phyloP scores from a whole-genome alignment of 2,888 invertebrate genomes.

The Polyploca ridens region DNA sequence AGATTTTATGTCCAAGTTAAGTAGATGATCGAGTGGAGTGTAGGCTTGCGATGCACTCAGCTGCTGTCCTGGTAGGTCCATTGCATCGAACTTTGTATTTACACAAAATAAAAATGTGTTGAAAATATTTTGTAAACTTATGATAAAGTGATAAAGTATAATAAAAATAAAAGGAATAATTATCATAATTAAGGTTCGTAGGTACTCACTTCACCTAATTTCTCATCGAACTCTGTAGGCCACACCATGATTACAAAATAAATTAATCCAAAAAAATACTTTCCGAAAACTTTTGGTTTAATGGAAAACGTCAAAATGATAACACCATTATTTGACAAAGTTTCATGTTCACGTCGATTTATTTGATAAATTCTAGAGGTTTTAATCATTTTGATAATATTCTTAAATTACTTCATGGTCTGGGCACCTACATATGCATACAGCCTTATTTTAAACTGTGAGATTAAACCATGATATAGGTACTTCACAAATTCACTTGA shows the following conservation, averaged over 20 bases:
- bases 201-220: constrained; percentile 61
- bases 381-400: not conserved
- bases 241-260: constrained; percentile 61
- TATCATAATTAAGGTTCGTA: not conserved
- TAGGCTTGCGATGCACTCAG: constrained; percentile 73
- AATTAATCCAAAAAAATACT: constrained; percentile 18
- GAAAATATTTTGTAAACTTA: not conserved
- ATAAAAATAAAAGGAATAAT: not conserved
- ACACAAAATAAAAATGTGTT: not conserved
- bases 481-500: too few species aligned
- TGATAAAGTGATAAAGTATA: too few species aligned
- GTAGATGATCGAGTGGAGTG: constrained; percentile 76
- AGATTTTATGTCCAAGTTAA: constrained; percentile 75
- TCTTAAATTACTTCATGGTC: not conserved
- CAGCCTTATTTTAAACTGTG: too few species aligned
- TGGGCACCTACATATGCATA: not conserved
- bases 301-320: constrained; percentile 3
- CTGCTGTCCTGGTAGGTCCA: constrained; percentile 80
- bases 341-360: not conserved
- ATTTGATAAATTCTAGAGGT: not conserved
- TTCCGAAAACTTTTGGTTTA: not conserved
- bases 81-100: constrained; percentile 64
- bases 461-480: too few species aligned
- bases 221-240: constrained; percentile 64
- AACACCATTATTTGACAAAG: not conserved